Evolutionary conservation across 2,113 vertebrate genomes (phyloP).

Genomic region (Lanius ludovicianus): DNA sequence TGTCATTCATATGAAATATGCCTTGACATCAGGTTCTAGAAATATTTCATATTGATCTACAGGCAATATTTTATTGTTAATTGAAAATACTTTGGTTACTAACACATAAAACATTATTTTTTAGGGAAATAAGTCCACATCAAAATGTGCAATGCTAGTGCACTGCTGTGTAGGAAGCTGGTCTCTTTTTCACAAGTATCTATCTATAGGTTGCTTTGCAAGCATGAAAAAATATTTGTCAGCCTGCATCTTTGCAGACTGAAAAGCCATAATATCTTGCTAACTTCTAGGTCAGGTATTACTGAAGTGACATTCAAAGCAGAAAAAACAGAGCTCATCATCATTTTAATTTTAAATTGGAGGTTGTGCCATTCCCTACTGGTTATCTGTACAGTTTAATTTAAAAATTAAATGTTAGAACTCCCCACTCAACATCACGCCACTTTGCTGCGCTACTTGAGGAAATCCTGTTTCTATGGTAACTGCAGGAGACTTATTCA

Average conservation of each 20-base stretch:
- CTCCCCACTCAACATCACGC: constrained; percentile 66
- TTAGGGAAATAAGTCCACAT: not conserved
- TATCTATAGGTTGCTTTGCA: constrained; percentile 4
- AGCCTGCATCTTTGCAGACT: not conserved
- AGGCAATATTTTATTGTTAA: not conserved
- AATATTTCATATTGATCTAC: constrained; percentile 7
- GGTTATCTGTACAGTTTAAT: constrained; percentile 44
- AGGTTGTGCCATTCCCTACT: not conserved
- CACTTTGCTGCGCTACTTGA: constrained; percentile 48
- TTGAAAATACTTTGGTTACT: constrained; percentile 23
- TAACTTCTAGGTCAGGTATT: not conserved
- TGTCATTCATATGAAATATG: constrained; percentile 30
- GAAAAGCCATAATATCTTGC: not conserved
- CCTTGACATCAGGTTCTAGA: constrained; percentile 13
- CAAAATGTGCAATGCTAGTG: not conserved
- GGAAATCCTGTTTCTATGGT: constrained; percentile 74
- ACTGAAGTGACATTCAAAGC: not conserved
- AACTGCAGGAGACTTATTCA: constrained; percentile 63
- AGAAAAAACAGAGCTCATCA: not conserved
- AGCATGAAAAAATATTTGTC: not conserved
- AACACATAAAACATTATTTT: constrained; percentile 3
- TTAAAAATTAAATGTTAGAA: constrained; percentile 67
- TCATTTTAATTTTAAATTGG: not conserved
- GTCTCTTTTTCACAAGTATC: not conserved
- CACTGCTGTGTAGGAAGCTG: not conserved